Percentiles rank a stretch among this genome's conserved stretches.
Evolutionary conservation across 64 coral and sea anemone species (phyloP).

Genomic region (Stichodactyla helianthus): DNA sequence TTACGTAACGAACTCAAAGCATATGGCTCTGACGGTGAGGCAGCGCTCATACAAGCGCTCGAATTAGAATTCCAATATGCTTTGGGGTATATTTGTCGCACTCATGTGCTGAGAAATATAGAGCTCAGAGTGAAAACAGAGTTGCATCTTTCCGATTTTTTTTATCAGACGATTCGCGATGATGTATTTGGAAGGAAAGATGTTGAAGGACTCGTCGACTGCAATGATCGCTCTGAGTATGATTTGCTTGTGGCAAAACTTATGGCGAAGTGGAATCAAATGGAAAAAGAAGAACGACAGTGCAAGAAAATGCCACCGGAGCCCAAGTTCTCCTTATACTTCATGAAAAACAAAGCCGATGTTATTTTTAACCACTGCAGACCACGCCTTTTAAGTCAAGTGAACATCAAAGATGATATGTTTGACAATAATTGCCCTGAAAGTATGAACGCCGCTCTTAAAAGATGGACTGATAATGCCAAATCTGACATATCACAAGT

Average conservation of each 20-base stretch:
- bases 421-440: constrained; percentile 59
- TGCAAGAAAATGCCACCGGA: background rate
- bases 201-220: background rate
- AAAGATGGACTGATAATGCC: constrained; percentile 34
- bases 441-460: constrained; percentile 49
- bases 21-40: constrained; percentile 42
- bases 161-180: too few species aligned
- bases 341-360: background rate
- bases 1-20: constrained; percentile 25
- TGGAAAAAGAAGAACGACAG: background rate
- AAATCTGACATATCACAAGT: background rate
- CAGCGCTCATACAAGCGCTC: constrained; percentile 8
- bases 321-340: background rate
- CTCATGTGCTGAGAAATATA: background rate
- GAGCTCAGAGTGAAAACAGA: background rate
- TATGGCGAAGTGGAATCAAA: background rate
- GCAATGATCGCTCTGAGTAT: background rate
- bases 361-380: background rate
- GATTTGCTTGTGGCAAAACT: background rate
- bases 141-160: too few species aligned
- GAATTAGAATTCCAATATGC: constrained; percentile 29
- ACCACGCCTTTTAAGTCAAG: background rate
- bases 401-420: constrained; percentile 35
- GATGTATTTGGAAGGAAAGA: too few species aligned
- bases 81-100: constrained; percentile 1